Base-by-base conservation (phyloP, 1,140 invertebrate genomes). In the Drosophila varians region DNA sequence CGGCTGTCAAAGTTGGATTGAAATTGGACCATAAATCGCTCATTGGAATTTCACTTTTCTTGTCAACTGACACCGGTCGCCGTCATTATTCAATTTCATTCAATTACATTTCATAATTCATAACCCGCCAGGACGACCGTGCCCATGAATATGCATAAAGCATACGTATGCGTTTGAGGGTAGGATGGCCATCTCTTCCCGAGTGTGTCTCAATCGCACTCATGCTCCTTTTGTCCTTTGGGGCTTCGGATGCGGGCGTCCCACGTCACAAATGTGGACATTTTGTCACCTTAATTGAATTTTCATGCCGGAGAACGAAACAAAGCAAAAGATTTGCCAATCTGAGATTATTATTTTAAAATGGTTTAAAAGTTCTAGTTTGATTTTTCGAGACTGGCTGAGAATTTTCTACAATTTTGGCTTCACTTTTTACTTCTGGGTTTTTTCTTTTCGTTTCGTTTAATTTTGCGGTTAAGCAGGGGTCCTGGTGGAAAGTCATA, bases 61-160 rank as follows among this genome's bases (percentile, higher is more conserved):
- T 83, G 78, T 83, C 78, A 73, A 38, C 68, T 77, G 73, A 82
- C 64, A 66, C 64, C 57, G 61, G 34, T 28, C 61, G 52, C 70
- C 46, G 60, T 84, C 80, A 77, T 87, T 86, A 86, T 86, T 86
- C 80, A 87, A 87, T 87, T 88, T 87, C 61, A 66, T 82, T 87
- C 82, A 87, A 87, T 87, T 87, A 87, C 53, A 73, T 82, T 87
- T 77, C 74, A 87, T 87, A 87, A 87, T 87, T 87, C 83, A 87
- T 72, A 52, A 57, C 34, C 55, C 56, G 4, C 49, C 16, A 14
- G 40, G 46, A 14, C 54, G 36, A 16, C 58, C 38, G 52, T 53
- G 58, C 26, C 69, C 65, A 79, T 79, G 52, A 74, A 86, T 86
- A 75, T 84, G 66, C 57, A 87, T 86, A 47, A 74, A 23, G 53